Base-by-base conservation (phyloP, 2,888 invertebrate species). In the Escarpia spicata region DNA sequence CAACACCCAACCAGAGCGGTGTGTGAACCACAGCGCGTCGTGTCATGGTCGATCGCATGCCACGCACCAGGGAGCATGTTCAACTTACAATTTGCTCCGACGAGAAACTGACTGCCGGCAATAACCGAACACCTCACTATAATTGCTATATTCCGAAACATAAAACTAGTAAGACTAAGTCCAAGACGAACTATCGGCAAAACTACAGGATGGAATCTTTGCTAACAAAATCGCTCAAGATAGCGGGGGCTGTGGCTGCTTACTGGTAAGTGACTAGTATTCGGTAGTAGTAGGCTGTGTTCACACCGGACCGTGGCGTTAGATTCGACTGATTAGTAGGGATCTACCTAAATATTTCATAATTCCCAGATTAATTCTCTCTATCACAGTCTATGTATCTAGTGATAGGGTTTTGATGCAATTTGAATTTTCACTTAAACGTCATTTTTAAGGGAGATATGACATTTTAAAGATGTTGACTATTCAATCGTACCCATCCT, bases 211-310 rank as follows among this genome's bases (percentile, higher is more conserved):
- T 95, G 95, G 96, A 96, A 92, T 95, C 96, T 8, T 93, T 96
- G 52, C 92, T 95, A 31, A 91, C 94, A 19, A 95, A 96, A 93
- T 95, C 95, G n/a, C 45, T 95, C 6, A 95, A 95, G 93, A 96
- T 96, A 75, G 96, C 95, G 6, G 93, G 94, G 26, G 96, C 96
- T 10, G 96, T 96, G 9, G 94, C 95, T 26, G 95, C 95, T 3
- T 96, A 96, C 92, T 96, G 96, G 96, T 96, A 94, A 94, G 95
- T 92, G 43, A 58, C 43, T 31, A 90, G 44, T n/a, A 37, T 37
- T 37, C 52, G 15, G 52, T 52, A 12, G 52, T 52, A 12, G 37
- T 52, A 52, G 12, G 15, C 52, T 52, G 52, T 52, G 52, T 52
- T 37, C 52, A 52, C 52, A 15, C 9, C 52, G 15, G 15, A 15